Evolutionary conservation across 2,797 vertebrate genomes (phyloP).

Genomic region (Chlorospingus flavigularis): DNA sequence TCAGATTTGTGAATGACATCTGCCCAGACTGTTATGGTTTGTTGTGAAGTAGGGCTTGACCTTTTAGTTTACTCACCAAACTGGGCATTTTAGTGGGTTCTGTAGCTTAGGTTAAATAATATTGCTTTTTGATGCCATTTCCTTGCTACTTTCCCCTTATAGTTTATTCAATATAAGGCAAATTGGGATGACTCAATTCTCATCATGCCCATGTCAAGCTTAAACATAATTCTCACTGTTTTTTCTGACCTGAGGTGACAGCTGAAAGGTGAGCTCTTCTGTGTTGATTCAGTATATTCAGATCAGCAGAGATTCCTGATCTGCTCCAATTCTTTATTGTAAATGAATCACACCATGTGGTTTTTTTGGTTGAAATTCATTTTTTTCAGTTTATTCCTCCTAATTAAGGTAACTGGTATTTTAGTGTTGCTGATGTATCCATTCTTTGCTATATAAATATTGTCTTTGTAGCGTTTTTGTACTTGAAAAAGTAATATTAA

Average conservation of each 20-base stretch:
- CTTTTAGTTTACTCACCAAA: not conserved
- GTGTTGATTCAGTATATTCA: not conserved
- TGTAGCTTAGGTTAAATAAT: not conserved
- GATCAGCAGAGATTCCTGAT: not conserved
- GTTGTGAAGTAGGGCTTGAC: not conserved
- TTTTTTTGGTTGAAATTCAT: not conserved
- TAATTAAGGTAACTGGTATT: conserved; percentile 8
- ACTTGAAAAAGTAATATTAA: conserved; percentile 30
- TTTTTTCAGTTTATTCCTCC: not conserved
- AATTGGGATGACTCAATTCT: not conserved
- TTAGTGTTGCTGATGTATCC: not conserved
- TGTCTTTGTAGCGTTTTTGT: not conserved
- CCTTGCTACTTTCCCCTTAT: not conserved
- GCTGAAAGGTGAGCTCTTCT: not conserved
- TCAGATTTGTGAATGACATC: not conserved
- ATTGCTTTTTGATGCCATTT: not conserved
- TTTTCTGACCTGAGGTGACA: not conserved
- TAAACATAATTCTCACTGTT: not conserved
- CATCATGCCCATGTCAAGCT: not conserved
- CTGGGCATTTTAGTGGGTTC: not conserved
- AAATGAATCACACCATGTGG: not conserved
- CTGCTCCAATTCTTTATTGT: not conserved
- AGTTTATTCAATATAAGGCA: not conserved
- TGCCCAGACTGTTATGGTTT: not conserved
- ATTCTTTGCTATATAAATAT: not conserved